These are phyloP conservation scores for Lithophane leautieri DNA, from an alignment of 2,888 invertebrate genomes.

Conservation along the genomic window DNA sequence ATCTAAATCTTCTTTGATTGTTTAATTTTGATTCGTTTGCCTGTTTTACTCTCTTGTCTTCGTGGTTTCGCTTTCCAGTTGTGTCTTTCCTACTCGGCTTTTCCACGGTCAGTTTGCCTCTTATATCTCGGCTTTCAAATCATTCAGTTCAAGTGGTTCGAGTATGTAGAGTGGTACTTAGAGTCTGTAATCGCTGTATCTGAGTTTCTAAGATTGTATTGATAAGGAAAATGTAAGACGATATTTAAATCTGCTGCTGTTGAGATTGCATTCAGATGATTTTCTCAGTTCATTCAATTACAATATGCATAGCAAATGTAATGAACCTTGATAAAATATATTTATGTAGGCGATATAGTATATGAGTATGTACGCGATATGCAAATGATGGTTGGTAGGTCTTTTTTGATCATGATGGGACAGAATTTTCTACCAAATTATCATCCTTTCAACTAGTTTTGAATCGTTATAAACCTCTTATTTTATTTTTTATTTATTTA, in stretches of 20 bases:
- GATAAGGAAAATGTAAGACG: conserved; percentile 36
- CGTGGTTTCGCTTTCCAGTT: too few species aligned
- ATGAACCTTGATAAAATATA: conserved; percentile 7
- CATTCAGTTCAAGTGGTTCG: conserved; percentile 7
- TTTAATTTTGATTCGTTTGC: too few species aligned
- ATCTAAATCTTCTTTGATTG: too few species aligned
- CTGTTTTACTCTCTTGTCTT: not conserved
- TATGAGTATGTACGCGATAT: too few species aligned
- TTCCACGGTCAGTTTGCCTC: not conserved
- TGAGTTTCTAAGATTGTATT: conserved; percentile 46
- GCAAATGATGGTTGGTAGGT: not conserved
- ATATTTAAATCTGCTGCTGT: conserved; percentile 32
- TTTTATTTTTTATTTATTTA: too few species aligned
- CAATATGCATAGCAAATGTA: conserved; percentile 11
- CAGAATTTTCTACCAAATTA: not conserved
- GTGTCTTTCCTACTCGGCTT: too few species aligned
- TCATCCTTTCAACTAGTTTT: not conserved
- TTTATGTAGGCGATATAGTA: not conserved
- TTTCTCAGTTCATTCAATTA: conserved; percentile 30
- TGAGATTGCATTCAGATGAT: conserved; percentile 32
- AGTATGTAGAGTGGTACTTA: conserved; percentile 20
- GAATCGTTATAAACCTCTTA: not conserved
- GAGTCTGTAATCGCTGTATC: conserved; percentile 23
- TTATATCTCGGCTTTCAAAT: conserved; percentile 16
- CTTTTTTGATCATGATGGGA: not conserved